Evolutionary conservation across 2,113 vertebrate species (phyloP).

Genomic region (Aleadryas rufinucha): DNA sequence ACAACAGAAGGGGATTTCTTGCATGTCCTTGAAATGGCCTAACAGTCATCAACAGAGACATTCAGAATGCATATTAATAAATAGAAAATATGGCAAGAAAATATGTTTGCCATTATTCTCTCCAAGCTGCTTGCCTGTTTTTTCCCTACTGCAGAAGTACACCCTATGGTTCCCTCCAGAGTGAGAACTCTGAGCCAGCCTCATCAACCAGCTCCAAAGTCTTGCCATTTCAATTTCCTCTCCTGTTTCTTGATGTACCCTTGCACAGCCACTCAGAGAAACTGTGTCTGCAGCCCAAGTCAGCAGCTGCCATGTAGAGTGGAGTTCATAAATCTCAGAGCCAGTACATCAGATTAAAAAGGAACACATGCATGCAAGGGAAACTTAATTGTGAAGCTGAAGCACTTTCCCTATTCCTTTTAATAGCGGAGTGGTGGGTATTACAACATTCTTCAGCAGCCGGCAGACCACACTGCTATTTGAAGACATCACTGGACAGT

Average conservation of each 20-base stretch:
- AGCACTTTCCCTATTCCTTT: neutral
- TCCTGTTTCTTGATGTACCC: neutral
- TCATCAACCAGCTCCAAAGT: neutral
- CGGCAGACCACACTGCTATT: neutral
- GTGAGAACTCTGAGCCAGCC: neutral
- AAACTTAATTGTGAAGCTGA: neutral
- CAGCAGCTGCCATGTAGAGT: neutral
- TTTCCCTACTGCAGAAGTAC: neutral
- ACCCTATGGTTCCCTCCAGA: fast-evolving
- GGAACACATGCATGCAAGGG: neutral
- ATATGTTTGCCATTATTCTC: neutral
- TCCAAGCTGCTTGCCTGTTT: neutral
- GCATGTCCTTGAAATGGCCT: neutral
- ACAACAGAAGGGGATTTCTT: neutral
- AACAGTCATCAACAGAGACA: neutral
- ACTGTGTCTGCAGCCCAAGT: neutral
- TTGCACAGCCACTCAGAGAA: neutral
- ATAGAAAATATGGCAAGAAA: neutral
- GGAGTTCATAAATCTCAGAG: neutral
- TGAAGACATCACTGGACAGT: neutral
- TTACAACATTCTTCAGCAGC: neutral
- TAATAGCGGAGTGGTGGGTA: neutral
- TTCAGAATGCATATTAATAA: neutral
- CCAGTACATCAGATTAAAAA: neutral
- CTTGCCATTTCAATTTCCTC: constrained; percentile 22